Evolutionary conservation across 2,888 invertebrate species (phyloP).

Genomic region (Erebia palarica): DNA sequence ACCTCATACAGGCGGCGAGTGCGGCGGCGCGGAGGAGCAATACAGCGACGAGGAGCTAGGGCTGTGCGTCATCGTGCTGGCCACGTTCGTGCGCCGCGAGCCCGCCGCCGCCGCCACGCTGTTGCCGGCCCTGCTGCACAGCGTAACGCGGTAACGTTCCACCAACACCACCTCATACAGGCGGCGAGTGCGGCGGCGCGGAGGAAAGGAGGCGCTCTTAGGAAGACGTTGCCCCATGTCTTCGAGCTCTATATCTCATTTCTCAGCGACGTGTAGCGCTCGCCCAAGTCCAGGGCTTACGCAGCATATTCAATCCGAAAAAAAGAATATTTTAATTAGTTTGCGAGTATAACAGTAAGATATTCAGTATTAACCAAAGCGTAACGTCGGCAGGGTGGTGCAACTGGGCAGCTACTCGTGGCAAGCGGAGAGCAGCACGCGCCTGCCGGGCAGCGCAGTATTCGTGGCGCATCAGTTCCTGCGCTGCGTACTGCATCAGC

Average conservation of each 20-base stretch:
- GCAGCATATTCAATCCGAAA: too few species aligned
- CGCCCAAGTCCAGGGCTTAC: too few species aligned
- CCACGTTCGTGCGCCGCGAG: conserved; percentile 98
- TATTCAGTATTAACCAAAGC: background rate
- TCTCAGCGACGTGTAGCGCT: too few species aligned
- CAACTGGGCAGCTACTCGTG: conserved; percentile 92
- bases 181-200: too few species aligned
- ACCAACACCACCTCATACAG: too few species aligned
- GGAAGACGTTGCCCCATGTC: too few species aligned
- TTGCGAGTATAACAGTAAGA: background rate
- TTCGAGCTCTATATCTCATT: too few species aligned
- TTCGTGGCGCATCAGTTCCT: conserved; percentile 98
- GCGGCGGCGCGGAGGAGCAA: conserved; percentile 93
- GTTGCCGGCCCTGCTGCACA: conserved; percentile 96
- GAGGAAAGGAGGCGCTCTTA: too few species aligned
- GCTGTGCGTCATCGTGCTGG: conserved; percentile 94
- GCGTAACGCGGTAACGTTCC: conserved; percentile 89
- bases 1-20: conserved; percentile 88
- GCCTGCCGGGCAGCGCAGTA: conserved; percentile 96
- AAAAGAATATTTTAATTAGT: too few species aligned
- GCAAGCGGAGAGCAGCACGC: conserved; percentile 93
- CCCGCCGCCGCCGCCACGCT: conserved; percentile 93
- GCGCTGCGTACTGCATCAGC: conserved; percentile 96
- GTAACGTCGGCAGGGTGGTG: conserved; percentile 79
- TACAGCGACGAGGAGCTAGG: conserved; percentile 99